Percentiles rank a stretch among this genome's conserved stretches.
Evolutionary conservation across 2,113 vertebrate genomes (phyloP).

Genomic region (Cephalopholis sonnerati): DNA sequence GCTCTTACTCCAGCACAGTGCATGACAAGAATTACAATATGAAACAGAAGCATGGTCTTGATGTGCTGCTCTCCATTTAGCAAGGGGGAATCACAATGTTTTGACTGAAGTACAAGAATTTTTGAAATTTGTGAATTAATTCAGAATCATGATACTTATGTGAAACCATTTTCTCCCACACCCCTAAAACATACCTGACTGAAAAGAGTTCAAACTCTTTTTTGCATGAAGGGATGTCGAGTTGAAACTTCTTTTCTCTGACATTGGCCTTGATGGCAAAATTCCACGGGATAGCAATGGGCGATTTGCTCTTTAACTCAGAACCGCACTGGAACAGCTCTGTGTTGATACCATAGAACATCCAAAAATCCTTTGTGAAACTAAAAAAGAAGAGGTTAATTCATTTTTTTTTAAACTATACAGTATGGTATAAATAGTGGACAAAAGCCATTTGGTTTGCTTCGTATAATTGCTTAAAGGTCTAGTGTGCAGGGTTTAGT

Average conservation of each 20-base stretch:
- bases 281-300: conserved; percentile 76
- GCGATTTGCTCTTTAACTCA: conserved; percentile 73
- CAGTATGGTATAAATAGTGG: not conserved
- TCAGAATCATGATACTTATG: not conserved
- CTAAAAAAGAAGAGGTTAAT: conserved; percentile 49
- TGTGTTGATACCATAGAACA: conserved; percentile 84
- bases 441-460: not conserved
- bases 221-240: conserved; percentile 73
- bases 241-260: conserved; percentile 67
- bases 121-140: not conserved
- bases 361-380: conserved; percentile 76
- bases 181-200: conserved; percentile 69
- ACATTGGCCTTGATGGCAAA: conserved; percentile 73
- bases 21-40: no score
- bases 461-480: not conserved
- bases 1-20: not conserved
- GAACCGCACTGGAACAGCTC: conserved; percentile 82
- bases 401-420: not conserved
- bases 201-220: conserved; percentile 69
- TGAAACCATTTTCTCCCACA: not conserved
- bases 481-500: no score
- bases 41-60: not conserved
- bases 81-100: not conserved
- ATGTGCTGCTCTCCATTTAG: not conserved
- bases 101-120: no score